A percentile compares a stretch with the other conserved stretches of the same genome.
phyloP scores from a whole-genome alignment of 2,797 vertebrate genomes.

The Hydrocynus forskahlii region DNA sequence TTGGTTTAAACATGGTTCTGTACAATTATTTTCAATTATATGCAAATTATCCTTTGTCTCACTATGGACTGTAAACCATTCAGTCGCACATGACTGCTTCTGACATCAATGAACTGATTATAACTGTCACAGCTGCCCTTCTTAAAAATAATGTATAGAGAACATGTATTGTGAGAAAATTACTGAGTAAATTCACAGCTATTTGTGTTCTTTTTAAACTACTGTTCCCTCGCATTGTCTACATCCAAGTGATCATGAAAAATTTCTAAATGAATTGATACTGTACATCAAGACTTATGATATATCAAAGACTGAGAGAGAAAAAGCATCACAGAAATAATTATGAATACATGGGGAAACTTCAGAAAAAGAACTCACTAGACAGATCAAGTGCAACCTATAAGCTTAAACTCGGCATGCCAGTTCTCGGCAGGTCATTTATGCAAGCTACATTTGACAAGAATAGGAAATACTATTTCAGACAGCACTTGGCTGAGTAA shows the following conservation, averaged over 20 bases:
- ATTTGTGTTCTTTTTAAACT: too few species aligned
- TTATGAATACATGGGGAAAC: background rate
- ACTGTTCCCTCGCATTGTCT: too few species aligned
- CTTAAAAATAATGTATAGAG: too few species aligned
- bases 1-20: too few species aligned
- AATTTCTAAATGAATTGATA: background rate
- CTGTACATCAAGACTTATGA: background rate
- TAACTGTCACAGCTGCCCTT: too few species aligned
- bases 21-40: too few species aligned
- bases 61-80: too few species aligned
- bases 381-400: background rate
- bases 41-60: too few species aligned
- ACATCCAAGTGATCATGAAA: background rate
- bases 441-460: conserved; percentile 33
- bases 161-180: too few species aligned
- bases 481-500: conserved; percentile 34
- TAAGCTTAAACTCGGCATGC: conserved; percentile 9
- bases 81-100: too few species aligned
- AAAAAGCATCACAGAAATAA: background rate
- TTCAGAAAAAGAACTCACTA: background rate
- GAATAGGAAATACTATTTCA: conserved; percentile 34
- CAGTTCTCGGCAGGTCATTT: conserved; percentile 33
- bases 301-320: background rate
- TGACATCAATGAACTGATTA: too few species aligned
- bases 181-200: too few species aligned